Evolutionary conservation across 2,888 invertebrate genomes (phyloP).

Genomic region (Eumerus sabulonum): DNA sequence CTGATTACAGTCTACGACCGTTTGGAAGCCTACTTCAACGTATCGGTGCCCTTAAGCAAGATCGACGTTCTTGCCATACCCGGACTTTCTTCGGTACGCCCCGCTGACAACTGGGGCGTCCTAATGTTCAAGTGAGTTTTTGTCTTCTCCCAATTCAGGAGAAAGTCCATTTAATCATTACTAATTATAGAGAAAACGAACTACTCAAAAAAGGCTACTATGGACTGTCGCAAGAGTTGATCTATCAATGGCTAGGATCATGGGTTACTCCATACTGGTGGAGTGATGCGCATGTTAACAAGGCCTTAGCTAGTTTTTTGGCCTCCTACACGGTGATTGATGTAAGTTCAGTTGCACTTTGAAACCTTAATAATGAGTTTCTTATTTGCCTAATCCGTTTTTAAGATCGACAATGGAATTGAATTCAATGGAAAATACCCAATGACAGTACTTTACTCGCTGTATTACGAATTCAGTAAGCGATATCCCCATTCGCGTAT

Average conservation of each 20-base stretch:
- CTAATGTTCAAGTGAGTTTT: constrained; percentile 86
- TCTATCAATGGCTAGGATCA: constrained; percentile 90
- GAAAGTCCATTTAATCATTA: background rate
- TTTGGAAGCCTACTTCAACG: constrained; percentile 83
- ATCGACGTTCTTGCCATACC: constrained; percentile 88
- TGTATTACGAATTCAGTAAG: constrained; percentile 90
- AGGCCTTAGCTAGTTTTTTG: constrained; percentile 87
- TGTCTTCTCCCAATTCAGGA: background rate
- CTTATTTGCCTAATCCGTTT: background rate
- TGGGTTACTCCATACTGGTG: constrained; percentile 88
- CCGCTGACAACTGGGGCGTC: constrained; percentile 89
- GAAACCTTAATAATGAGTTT: background rate
- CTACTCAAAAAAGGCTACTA: constrained; percentile 83
- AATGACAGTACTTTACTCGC: constrained; percentile 87
- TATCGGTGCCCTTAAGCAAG: constrained; percentile 84
- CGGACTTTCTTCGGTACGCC: constrained; percentile 84
- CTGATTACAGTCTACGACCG: constrained; percentile 81
- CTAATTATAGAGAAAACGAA: constrained; percentile 85
- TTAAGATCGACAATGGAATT: constrained; percentile 84
- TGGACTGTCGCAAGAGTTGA: constrained; percentile 85
- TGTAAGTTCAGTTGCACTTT: constrained; percentile 77
- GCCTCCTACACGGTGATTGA: constrained; percentile 86
- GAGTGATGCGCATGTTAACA: constrained; percentile 87
- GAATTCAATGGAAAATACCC: constrained; percentile 91
- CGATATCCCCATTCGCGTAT: constrained; percentile 88